phyloP scores from a whole-genome alignment of 35 echinoderm and acorn worm species.

The Apostichopus parvimensis region DNA sequence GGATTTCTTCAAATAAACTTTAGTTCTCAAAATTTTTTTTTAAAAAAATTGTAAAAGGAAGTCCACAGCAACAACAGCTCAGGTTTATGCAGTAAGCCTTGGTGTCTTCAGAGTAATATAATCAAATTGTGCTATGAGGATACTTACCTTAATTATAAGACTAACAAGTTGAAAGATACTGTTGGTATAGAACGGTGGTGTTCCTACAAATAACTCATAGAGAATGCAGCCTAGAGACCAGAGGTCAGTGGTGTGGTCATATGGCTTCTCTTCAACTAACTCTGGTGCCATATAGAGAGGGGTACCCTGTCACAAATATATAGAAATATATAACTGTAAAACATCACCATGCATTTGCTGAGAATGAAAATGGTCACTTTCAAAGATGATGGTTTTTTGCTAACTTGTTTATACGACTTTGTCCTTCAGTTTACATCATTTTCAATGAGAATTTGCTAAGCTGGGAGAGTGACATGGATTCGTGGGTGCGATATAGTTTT shows the following conservation, averaged over 20 bases:
- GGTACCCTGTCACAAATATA: conserved; percentile 76
- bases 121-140: background rate
- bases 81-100: too few relatives aligned
- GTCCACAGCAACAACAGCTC: too few relatives aligned
- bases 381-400: too few relatives aligned
- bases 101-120: too few relatives aligned
- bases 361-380: too few relatives aligned
- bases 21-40: background rate
- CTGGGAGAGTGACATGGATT: too few relatives aligned
- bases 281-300: conserved; percentile 99
- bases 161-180: conserved; percentile 99
- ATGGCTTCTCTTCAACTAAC: conserved; percentile 98
- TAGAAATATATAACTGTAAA: background rate
- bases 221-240: conserved; percentile 98
- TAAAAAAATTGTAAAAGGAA: background rate
- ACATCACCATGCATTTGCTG: too few relatives aligned
- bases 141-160: conserved; percentile 98
- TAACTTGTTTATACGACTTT: too few relatives aligned
- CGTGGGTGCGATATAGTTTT: too few relatives aligned
- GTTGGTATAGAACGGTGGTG: conserved; percentile 99
- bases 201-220: conserved; percentile 96
- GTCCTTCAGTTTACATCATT: too few relatives aligned
- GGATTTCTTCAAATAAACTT: background rate
- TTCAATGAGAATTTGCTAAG: too few relatives aligned
- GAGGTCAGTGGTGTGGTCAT: conserved; percentile 96